Percentiles rank a stretch among this genome's conserved stretches.
These are phyloP conservation scores for Nephrotoma flavescens DNA, from an alignment of 2,888 invertebrate species.

Conservation along the genomic window DNA sequence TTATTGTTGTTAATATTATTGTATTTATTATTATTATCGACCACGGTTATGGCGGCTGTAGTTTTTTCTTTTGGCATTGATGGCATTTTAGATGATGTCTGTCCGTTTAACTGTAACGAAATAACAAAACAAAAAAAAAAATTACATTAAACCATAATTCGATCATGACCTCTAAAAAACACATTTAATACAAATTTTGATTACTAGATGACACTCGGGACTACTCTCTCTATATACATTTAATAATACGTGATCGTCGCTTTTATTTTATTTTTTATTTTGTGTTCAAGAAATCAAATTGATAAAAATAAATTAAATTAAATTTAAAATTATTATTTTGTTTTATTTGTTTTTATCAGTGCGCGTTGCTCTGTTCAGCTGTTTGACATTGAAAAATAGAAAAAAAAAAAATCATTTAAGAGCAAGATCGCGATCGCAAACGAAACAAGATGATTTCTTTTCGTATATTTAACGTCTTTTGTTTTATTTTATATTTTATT, in stretches of 20 bases:
- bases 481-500: neutral
- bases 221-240: neutral
- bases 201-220: neutral
- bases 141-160: neutral
- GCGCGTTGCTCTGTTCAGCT: neutral
- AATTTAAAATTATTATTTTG: neutral
- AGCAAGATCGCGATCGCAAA: neutral
- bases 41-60: slow-evolving; percentile 24
- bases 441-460: neutral
- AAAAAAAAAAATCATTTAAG: neutral
- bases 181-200: neutral
- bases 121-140: slow-evolving; percentile 8
- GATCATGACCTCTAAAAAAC: neutral
- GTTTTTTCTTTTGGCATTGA: slow-evolving; percentile 33
- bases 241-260: neutral
- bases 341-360: neutral
- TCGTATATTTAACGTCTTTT: neutral
- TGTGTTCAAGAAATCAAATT: neutral
- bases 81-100: slow-evolving; percentile 27
- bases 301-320: neutral
- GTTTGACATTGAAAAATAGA: neutral
- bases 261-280: neutral
- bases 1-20: slow-evolving; percentile 23
- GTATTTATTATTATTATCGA: slow-evolving; percentile 23
- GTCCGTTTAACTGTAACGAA: slow-evolving; percentile 21